Conservation (phyloP, 2,113 vertebrate genomes). For the Halichoerus grypus region DNA sequence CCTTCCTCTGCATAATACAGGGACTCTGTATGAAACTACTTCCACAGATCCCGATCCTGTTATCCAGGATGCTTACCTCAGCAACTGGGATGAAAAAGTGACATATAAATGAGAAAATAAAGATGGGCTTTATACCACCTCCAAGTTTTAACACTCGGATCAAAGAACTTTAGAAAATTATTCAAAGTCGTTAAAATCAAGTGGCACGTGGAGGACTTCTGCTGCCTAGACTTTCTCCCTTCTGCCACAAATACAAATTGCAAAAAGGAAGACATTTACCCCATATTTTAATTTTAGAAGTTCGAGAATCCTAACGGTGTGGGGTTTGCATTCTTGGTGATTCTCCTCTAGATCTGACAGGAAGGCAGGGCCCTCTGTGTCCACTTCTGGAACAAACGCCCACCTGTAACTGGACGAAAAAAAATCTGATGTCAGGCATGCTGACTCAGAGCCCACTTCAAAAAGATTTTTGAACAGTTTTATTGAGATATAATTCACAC, state of each 20-base stretch:
- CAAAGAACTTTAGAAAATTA: not conserved
- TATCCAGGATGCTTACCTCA: not conserved
- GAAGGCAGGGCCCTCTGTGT: conserved; percentile 89
- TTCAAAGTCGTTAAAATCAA: not conserved
- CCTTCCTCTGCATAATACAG: not conserved
- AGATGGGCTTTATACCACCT: too few relatives aligned
- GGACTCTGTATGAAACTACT: not conserved
- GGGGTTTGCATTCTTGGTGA: conserved; percentile 93
- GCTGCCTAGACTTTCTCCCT: not conserved
- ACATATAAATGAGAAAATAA: not conserved
- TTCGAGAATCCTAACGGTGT: conserved; percentile 92
- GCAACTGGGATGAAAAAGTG: not conserved
- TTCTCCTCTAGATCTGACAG: conserved; percentile 90
- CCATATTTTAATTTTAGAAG: conserved; percentile 90
- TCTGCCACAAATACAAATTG: not conserved
- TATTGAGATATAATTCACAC: not conserved
- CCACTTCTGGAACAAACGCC: conserved; percentile 98
- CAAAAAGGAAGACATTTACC: conserved; percentile 86
- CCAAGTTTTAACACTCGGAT: not conserved
- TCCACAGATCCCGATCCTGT: not conserved
- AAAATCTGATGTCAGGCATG: not conserved
- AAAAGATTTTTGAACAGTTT: not conserved
- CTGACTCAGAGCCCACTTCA: not conserved
- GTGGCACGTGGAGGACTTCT: fast-evolving
- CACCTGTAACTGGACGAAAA: conserved; percentile 93